Evolutionary conservation across 2,888 invertebrate species (phyloP), one percentile per base, ranked within the genome.

Genomic region (Melieria omissa): DNA sequence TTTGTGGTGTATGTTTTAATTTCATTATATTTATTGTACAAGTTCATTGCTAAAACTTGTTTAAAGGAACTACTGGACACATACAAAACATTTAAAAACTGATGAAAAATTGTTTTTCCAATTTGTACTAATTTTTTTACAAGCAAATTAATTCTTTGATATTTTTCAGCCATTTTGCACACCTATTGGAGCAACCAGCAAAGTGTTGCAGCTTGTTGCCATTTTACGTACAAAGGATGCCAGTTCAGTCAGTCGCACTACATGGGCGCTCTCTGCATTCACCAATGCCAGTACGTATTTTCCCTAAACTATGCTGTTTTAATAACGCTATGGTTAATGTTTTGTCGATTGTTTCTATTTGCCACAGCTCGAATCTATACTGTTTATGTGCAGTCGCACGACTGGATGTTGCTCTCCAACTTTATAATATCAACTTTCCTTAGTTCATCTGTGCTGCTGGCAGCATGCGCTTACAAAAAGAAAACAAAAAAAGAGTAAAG

Each of bases 171-270:
- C 87, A 41, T 85, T 87, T 73, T 87, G 86, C 73, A 87, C 87
- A 9, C 95, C 95, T 0, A 90, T 95, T 76, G 93, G 95, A 78
- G 93, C 94, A 8, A 93, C 93, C 46, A 94, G 95, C 73, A 96
- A 95, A 88, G 88, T 94, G 4, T 90, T 93, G 14, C 95, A 95
- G 83, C 89, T 96, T 42, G 84, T 91, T 70, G 92, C 93, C 72
- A 95, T 96, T 76, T 80, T 93, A 29, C 88, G 88, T 70, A 89
- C 90, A 3, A 91, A 90, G 81, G 93, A 94, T 83, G 92, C 95
- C 3, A 92, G 93, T 77, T 92, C 93, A 0, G 91, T 95, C 0
- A 95, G 95, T 63, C 87, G 93, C 14, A 88, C 92, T 4, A 95
- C 95, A 4, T 95, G 95, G 95, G 88, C 91, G 46, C 92, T 96